Conservation (phyloP, 2,797 vertebrate species). For the Danio choprae region DNA sequence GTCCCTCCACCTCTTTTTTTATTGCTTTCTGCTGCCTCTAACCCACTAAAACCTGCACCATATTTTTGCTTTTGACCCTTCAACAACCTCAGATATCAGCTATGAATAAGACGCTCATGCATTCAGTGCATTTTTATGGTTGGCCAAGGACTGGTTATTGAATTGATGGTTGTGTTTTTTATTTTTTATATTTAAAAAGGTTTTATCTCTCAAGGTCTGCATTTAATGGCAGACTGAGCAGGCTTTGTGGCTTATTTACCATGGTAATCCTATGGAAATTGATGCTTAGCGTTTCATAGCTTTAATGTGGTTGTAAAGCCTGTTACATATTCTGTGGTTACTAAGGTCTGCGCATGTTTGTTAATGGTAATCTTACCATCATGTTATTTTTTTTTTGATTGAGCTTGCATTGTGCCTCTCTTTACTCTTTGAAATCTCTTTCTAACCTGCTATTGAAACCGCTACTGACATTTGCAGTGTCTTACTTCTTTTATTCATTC, state of each 20-base stretch:
- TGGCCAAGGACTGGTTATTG: slow-evolving; percentile 18
- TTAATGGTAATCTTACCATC: not conserved
- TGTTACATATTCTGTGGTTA: not conserved
- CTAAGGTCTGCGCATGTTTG: not conserved
- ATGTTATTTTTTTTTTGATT: too few species aligned
- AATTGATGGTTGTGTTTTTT: not conserved
- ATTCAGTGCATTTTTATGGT: slow-evolving; percentile 15
- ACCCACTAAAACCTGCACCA: not conserved
- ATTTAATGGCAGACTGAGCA: slow-evolving; percentile 27
- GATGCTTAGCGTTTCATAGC: not conserved
- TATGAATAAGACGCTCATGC: slow-evolving; percentile 1
- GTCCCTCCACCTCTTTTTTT: not conserved
- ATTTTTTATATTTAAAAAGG: not conserved
- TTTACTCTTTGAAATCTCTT: not conserved
- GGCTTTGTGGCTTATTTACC: slow-evolving; percentile 16
- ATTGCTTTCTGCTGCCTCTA: not conserved
- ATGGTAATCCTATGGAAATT: slow-evolving; percentile 13
- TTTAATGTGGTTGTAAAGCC: slow-evolving; percentile 24
- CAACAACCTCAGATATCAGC: slow-evolving; percentile 21
- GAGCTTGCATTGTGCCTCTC: slow-evolving; percentile 2
- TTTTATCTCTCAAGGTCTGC: slow-evolving; percentile 33
- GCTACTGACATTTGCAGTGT: not conserved
- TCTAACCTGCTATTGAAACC: not conserved
- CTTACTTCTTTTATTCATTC: too few species aligned
- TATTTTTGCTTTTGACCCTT: slow-evolving; percentile 38